Percentiles rank a stretch among this genome's conserved stretches.
Evolutionary conservation across 2,113 vertebrate species (phyloP).

Genomic region (Mugil cephalus): DNA sequence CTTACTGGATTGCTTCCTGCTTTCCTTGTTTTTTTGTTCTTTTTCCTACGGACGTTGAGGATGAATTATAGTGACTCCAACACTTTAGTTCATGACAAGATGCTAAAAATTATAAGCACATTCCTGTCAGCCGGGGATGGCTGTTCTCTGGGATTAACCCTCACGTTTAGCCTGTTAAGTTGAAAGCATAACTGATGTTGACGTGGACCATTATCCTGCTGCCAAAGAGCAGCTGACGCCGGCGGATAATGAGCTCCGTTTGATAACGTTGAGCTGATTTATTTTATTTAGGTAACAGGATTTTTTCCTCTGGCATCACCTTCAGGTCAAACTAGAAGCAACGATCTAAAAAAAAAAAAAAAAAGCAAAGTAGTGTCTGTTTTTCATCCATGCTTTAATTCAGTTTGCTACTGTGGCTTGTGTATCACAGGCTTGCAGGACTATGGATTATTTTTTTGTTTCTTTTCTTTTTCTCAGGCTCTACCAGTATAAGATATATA

Average conservation of each 20-base stretch:
- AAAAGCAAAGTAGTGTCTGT: neutral
- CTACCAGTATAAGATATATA: slow-evolving; percentile 6
- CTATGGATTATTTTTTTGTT: neutral
- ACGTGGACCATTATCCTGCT: slow-evolving; percentile 12
- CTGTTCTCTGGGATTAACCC: neutral
- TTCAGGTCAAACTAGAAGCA: slow-evolving; percentile 3
- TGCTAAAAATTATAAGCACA: neutral
- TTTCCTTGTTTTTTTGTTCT: neutral
- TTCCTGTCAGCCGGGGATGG: neutral
- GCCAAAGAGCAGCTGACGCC: slow-evolving; percentile 21
- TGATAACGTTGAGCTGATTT: no score
- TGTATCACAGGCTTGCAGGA: neutral
- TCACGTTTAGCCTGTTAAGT: neutral
- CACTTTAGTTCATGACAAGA: neutral
- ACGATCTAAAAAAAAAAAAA: slow-evolving; percentile 12
- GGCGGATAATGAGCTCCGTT: neutral
- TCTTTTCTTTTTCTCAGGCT: neutral
- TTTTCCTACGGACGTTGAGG: slow-evolving; percentile 8
- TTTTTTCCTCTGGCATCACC: neutral
- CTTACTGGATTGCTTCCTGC: neutral
- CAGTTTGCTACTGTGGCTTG: neutral
- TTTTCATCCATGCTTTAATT: slow-evolving; percentile 17
- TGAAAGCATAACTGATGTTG: slow-evolving; percentile 23
- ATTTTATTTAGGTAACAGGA: neutral
- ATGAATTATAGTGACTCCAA: neutral